phyloP scores from a whole-genome alignment of 2,113 vertebrate species.

The Saimiri boliviensis region DNA sequence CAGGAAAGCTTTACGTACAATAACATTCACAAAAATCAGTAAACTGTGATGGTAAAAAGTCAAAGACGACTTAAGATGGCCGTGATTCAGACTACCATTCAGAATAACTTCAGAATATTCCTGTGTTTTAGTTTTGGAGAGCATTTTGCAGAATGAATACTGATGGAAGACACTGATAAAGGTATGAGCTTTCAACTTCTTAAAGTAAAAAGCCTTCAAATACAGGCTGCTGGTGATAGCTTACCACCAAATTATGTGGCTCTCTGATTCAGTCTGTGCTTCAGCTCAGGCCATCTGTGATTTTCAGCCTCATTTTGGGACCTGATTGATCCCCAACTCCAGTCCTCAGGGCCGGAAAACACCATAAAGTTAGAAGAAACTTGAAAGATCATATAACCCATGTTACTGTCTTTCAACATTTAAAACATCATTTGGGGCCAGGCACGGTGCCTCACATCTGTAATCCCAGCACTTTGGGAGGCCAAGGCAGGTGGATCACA shows the following conservation, averaged over 20 bases:
- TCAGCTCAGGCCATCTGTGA: too few species aligned
- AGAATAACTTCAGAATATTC: background rate
- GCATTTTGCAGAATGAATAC: background rate
- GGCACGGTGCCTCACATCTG: too few species aligned
- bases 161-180: background rate
- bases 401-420: background rate
- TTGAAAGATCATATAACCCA: background rate
- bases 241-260: too few species aligned
- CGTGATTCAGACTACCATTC: background rate
- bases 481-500: too few species aligned
- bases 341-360: background rate
- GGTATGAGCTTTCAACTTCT: background rate
- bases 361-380: background rate
- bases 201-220: background rate
- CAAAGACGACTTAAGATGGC: background rate
- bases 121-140: background rate
- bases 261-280: background rate
- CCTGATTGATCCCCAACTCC: background rate
- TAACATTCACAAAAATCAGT: background rate
- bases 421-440: background rate
- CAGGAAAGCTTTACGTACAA: background rate
- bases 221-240: background rate
- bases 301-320: background rate
- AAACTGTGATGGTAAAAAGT: background rate
- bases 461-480: too few species aligned